Conservation (phyloP, 1,140 invertebrate genomes). For the Lordiphosa clarofinis region DNA sequence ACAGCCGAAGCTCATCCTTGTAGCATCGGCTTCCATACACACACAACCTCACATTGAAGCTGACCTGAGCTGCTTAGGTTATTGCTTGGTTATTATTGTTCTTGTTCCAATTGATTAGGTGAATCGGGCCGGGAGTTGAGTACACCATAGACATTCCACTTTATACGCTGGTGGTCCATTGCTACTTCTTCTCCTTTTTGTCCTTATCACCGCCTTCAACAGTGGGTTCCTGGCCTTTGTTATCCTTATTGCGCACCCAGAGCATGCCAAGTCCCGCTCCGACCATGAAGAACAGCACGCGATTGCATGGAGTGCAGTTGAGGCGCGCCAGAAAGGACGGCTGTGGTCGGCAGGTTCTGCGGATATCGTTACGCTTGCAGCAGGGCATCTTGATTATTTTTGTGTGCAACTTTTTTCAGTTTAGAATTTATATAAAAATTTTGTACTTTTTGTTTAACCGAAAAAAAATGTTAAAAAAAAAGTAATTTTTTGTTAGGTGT, state of each 20-base stretch:
- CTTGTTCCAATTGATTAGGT: too few species aligned
- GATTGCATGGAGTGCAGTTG: constrained; percentile 53
- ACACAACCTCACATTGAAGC: constrained; percentile 4
- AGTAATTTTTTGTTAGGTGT: too few species aligned
- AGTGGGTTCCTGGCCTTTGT: constrained; percentile 6
- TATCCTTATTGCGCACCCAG: constrained; percentile 23
- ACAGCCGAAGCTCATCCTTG: background rate
- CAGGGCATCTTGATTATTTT: constrained; percentile 23
- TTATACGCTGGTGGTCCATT: background rate
- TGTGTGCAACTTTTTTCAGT: background rate
- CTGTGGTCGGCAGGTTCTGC: constrained; percentile 29
- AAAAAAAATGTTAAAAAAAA: too few species aligned
- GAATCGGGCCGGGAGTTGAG: too few species aligned
- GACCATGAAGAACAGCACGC: constrained; percentile 44
- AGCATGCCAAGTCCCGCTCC: constrained; percentile 41
- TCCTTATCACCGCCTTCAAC: constrained; percentile 13
- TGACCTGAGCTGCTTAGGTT: constrained; percentile 1
- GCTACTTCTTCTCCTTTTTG: constrained; percentile 17
- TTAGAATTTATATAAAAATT: too few species aligned
- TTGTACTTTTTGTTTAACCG: too few species aligned
- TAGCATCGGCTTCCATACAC: constrained; percentile 6
- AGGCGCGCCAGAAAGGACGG: constrained; percentile 50
- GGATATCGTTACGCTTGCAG: constrained; percentile 31
- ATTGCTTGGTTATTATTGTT: background rate
- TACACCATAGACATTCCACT: too few species aligned